Evolutionary conservation across 1,140 invertebrate species (phyloP).

Genomic region (Drosophila ohnishii): DNA sequence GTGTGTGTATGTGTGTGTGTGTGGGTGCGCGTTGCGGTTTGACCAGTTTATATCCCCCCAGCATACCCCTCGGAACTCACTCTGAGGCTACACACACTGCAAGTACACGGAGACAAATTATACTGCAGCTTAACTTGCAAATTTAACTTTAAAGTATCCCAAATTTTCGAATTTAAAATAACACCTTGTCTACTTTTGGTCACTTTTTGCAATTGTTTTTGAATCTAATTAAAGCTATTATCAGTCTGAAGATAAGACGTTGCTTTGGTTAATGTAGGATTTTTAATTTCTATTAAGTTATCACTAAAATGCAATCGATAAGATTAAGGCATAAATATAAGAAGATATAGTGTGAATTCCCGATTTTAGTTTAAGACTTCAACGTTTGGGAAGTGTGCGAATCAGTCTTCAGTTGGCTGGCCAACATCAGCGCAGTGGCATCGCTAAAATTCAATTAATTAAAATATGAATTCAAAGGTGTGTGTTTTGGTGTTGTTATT

Average conservation of each 20-base stretch:
- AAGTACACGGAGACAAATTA: slow-evolving; percentile 21
- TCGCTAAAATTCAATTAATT: neutral
- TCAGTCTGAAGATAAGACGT: neutral
- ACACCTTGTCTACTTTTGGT: no score
- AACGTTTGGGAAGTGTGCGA: neutral
- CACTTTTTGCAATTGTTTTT: no score
- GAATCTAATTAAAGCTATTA: neutral
- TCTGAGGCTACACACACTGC: slow-evolving; percentile 25
- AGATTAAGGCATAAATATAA: neutral
- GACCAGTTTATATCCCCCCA: slow-evolving; percentile 41
- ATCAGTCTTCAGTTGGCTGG: neutral
- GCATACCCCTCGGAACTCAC: neutral
- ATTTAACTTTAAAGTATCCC: no score
- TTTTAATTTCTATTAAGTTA: neutral
- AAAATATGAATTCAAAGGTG: neutral
- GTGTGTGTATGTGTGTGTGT: slow-evolving; percentile 31
- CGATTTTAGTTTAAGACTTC: neutral
- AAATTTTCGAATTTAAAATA: no score
- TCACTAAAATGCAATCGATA: neutral
- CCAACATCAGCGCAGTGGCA: neutral
- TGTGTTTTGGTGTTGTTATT: neutral
- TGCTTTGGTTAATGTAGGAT: neutral
- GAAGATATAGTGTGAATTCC: neutral
- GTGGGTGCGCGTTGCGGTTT: slow-evolving; percentile 20
- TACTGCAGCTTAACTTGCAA: neutral